phyloP scores from a whole-genome alignment of 2,888 invertebrate species.

The Dasysyrphus albostriatus region DNA sequence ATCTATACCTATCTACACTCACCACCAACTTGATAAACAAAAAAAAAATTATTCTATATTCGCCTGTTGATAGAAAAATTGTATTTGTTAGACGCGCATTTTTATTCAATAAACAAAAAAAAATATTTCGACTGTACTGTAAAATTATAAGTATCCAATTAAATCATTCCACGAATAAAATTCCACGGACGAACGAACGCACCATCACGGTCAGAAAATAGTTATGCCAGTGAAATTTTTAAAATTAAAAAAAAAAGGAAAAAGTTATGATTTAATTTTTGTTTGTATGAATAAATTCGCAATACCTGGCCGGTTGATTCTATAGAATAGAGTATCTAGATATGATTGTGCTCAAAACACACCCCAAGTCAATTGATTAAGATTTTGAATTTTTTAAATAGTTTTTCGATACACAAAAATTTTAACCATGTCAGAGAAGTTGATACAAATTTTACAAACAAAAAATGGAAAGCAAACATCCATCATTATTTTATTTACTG shows the following conservation, averaged over 20 bases:
- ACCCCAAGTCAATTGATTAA: background rate
- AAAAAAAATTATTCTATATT: conserved; percentile 4
- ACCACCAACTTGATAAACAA: background rate
- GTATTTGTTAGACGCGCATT: conserved; percentile 46
- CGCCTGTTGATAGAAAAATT: conserved; percentile 44
- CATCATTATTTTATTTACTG: too few species aligned
- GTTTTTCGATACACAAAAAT: too few species aligned
- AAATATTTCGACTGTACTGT: conserved; percentile 2
- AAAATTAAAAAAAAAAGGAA: conserved; percentile 1
- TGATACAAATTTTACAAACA: too few species aligned
- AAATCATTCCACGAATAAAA: conserved; percentile 72
- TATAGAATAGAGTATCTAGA: background rate
- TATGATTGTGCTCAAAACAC: background rate
- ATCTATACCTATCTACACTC: background rate
- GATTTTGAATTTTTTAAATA: background rate
- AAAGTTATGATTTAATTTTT: conserved; percentile 13
- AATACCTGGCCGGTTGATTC: conserved; percentile 50
- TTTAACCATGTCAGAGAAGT: too few species aligned
- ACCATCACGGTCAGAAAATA: conserved; percentile 14
- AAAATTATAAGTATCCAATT: conserved; percentile 66
- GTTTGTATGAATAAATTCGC: conserved; percentile 32
- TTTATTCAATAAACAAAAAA: conserved; percentile 6
- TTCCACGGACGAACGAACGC: conserved; percentile 53
- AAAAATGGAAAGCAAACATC: too few species aligned
- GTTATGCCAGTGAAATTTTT: conserved; percentile 43